These are phyloP conservation scores for Platysternon megacephalum DNA, from an alignment of 2,113 vertebrate species.

Conservation along the genomic window DNA sequence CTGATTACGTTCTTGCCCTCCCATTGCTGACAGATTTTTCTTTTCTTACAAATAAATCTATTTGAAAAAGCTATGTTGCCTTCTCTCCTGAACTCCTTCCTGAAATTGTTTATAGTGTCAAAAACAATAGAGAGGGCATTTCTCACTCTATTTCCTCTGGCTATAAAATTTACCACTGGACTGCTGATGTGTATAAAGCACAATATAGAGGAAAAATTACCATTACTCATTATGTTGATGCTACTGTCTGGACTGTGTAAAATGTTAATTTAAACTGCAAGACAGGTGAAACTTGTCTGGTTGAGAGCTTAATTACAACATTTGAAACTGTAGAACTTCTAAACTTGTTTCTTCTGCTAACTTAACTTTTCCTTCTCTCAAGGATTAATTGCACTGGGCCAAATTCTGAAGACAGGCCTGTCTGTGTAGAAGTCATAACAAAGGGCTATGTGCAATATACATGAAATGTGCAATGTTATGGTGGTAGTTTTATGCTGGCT, in stretches of 20 bases:
- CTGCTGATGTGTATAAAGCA: background rate
- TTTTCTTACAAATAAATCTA: background rate
- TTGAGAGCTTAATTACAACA: background rate
- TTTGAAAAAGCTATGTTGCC: background rate
- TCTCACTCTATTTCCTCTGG: conserved; percentile 35
- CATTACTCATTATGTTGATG: background rate
- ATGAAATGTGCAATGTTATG: background rate
- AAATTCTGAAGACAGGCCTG: background rate
- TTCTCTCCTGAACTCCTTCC: background rate
- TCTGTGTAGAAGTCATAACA: background rate
- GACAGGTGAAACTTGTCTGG: background rate
- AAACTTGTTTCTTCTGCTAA: background rate
- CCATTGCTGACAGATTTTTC: background rate
- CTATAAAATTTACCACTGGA: conserved; percentile 21
- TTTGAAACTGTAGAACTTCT: background rate
- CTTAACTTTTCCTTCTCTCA: background rate
- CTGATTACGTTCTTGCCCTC: background rate
- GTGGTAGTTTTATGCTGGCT: background rate
- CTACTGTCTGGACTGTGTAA: background rate
- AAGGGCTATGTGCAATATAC: background rate
- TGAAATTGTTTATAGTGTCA: conserved; percentile 29
- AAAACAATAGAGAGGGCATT: conserved; percentile 40
- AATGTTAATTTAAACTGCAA: background rate
- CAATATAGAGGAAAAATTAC: background rate
- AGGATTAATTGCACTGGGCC: background rate